These are phyloP conservation scores for Acronicta psi DNA, from an alignment of 2,888 invertebrate species.

Conservation along the genomic window DNA sequence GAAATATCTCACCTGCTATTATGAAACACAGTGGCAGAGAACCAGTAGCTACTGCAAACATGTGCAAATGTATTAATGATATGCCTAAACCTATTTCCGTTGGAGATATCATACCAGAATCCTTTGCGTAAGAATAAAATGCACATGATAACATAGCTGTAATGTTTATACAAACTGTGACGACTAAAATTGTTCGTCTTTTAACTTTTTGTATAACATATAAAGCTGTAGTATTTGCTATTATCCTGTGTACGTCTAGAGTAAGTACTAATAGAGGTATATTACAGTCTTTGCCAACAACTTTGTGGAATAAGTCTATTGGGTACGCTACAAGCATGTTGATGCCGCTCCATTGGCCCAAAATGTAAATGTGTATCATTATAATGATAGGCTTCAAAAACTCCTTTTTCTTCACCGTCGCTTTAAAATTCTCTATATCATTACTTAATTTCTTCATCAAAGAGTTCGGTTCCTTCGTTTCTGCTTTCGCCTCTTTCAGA, in stretches of 20 bases:
- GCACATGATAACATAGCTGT: conserved; percentile 67
- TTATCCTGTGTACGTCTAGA: conserved; percentile 73
- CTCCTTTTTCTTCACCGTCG: conserved; percentile 68
- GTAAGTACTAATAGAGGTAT: conserved; percentile 73
- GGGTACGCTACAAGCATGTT: conserved; percentile 73
- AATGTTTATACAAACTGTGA: conserved; percentile 67
- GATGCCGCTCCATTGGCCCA: conserved; percentile 76
- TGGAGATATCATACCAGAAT: conserved; percentile 56
- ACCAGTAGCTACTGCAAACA: conserved; percentile 88
- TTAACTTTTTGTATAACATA: conserved; percentile 77
- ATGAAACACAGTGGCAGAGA: conserved; percentile 91
- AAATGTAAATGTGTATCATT: conserved; percentile 73
- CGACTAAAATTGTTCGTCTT: conserved; percentile 72
- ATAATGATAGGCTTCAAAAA: conserved; percentile 76
- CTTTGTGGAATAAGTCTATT: conserved; percentile 70
- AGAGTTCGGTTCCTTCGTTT: conserved; percentile 56
- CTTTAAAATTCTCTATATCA: conserved; percentile 61
- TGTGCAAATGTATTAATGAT: conserved; percentile 75
- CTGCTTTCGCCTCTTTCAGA: conserved; percentile 62
- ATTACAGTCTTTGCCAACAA: conserved; percentile 66
- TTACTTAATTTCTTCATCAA: conserved; percentile 57
- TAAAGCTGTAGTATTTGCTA: conserved; percentile 72
- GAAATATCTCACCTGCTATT: conserved; percentile 91
- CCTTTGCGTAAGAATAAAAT: conserved; percentile 68
- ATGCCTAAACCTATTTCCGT: conserved; percentile 70